Evolutionary conservation across 1,140 invertebrate genomes (phyloP).

Genomic region (Drosophila oshimai): DNA sequence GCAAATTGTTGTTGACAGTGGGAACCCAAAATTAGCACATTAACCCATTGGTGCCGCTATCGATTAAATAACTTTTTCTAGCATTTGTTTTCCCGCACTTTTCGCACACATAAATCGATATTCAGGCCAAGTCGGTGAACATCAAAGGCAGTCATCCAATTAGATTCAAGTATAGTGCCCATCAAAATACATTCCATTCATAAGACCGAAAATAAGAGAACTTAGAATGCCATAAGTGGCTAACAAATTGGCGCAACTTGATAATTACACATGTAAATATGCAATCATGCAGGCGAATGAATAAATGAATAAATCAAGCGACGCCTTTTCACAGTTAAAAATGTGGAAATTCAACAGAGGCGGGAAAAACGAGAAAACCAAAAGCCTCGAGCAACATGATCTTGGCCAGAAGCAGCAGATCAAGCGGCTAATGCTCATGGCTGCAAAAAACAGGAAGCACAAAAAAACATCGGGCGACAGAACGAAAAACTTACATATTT

Average conservation of each 20-base stretch:
- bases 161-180: slow-evolving; percentile 39
- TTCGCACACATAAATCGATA: slow-evolving; percentile 53
- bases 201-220: neutral
- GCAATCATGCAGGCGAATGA: slow-evolving; percentile 51
- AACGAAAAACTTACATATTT: slow-evolving; percentile 18
- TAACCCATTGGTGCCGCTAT: slow-evolving; percentile 66
- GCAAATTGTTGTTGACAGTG: slow-evolving; percentile 45
- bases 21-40: slow-evolving; percentile 72
- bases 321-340: slow-evolving; percentile 72
- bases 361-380: neutral
- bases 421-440: slow-evolving; percentile 41
- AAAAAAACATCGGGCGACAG: slow-evolving; percentile 54
- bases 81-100: neutral
- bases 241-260: slow-evolving; percentile 44
- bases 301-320: slow-evolving; percentile 71
- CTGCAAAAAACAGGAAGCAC: slow-evolving; percentile 64
- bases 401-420: slow-evolving; percentile 43
- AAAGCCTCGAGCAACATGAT: slow-evolving; percentile 31
- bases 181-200: slow-evolving; percentile 8
- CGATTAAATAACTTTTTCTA: slow-evolving; percentile 67
- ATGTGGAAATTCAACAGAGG: slow-evolving; percentile 60
- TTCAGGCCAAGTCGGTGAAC: slow-evolving; percentile 24
- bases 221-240: neutral
- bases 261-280: slow-evolving; percentile 52
- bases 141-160: slow-evolving; percentile 59